phyloP scores from a whole-genome alignment of 2,888 invertebrate genomes.

The Stenoptilia bipunctidactyla region DNA sequence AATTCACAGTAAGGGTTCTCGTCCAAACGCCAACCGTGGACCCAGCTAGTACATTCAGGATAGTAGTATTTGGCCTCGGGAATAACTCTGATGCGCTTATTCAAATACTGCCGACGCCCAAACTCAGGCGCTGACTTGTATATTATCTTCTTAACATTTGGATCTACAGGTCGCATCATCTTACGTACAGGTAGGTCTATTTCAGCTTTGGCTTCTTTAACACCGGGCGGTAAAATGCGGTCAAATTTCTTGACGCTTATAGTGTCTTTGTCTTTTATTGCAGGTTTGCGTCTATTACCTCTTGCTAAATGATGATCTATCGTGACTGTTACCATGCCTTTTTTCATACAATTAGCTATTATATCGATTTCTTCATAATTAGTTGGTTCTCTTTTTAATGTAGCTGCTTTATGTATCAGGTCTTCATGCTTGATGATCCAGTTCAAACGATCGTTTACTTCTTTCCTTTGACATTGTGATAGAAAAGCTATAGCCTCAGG shows the following conservation, averaged over 20 bases:
- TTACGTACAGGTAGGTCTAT: conserved; percentile 28
- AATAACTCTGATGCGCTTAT: conserved; percentile 19
- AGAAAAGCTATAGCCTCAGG: no score
- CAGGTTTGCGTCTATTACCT: no score
- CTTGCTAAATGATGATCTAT: no score
- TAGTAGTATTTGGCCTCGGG: conserved; percentile 38
- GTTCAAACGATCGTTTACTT: no score
- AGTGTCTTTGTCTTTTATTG: no score
- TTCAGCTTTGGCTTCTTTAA: no score
- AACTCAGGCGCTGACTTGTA: conserved; percentile 28
- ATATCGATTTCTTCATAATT: background rate
- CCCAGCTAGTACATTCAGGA: conserved; percentile 26
- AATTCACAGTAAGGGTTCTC: conserved; percentile 24
- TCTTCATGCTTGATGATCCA: background rate
- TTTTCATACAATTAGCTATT: no score
- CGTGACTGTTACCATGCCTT: no score
- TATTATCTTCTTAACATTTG: conserved; percentile 22
- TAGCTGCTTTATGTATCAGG: background rate
- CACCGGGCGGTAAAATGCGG: no score
- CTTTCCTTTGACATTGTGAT: no score
- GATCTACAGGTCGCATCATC: conserved; percentile 33
- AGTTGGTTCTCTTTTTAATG: background rate
- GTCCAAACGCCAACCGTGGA: conserved; percentile 34
- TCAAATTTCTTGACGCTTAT: no score
- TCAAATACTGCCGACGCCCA: conserved; percentile 27